These are phyloP conservation scores for Drosophila paracracens DNA, from an alignment of 2,888 invertebrate species.

Conservation along the genomic window DNA sequence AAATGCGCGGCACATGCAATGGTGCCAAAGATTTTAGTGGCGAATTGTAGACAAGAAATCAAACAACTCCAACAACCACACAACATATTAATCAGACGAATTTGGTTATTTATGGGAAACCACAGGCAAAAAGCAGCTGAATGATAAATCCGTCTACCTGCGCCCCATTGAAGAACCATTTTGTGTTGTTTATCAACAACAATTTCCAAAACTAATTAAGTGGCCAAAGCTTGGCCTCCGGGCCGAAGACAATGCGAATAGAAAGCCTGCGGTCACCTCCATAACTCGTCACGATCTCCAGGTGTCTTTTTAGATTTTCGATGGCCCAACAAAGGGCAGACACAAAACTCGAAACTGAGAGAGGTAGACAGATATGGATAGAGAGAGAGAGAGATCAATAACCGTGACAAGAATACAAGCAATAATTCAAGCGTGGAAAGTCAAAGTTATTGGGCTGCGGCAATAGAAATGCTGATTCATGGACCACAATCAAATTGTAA, in stretches of 20 bases:
- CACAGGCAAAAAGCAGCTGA: conserved; percentile 25
- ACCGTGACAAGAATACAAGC: conserved; percentile 61
- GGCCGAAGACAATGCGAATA: conserved; percentile 60
- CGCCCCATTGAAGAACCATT: conserved; percentile 18
- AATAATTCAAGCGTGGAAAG: conserved; percentile 47
- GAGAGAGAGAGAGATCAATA: conserved; percentile 45
- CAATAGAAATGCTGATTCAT: conserved; percentile 68
- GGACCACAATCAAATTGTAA: conserved; percentile 43
- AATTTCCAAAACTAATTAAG: conserved; percentile 68
- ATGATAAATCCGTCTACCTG: conserved; percentile 78
- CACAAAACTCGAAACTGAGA: background rate
- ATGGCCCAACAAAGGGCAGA: conserved; percentile 33
- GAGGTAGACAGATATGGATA: background rate
- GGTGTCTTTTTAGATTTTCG: conserved; percentile 39
- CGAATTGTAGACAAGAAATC: conserved; percentile 28
- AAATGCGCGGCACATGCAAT: conserved; percentile 58
- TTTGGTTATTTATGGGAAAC: conserved; percentile 54
- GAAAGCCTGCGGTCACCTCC: conserved; percentile 69
- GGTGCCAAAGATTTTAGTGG: conserved; percentile 45
- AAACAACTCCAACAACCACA: conserved; percentile 6
- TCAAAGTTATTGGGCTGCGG: conserved; percentile 36
- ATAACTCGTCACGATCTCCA: conserved; percentile 57
- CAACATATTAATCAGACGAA: conserved; percentile 43
- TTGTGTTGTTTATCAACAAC: conserved; percentile 31
- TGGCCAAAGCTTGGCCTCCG: conserved; percentile 39